Base-by-base conservation (phyloP, 2,888 invertebrate genomes). In the Drosophila buzzatii region DNA sequence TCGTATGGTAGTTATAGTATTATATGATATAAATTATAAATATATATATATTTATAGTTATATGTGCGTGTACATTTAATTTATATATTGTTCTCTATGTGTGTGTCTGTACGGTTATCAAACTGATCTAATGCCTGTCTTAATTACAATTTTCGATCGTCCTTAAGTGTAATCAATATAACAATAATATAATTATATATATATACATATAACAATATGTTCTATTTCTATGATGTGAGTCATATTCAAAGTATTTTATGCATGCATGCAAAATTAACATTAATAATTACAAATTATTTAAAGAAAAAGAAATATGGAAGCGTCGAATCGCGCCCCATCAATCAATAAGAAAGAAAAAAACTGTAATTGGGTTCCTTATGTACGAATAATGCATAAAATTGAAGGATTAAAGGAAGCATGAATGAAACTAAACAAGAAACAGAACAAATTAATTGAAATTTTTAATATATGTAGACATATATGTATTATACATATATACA, bases 301-400 rank as follows among this genome's bases (percentile, higher is more conserved):
- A 67, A 67, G 69, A 74, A 53, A 20, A 47, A 20, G 49, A 76
- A 57, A 51, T 35, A 52, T 49, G 53, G 68, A 74, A 57, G 69
- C 62, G 55, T 47, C 59, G 27, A 53, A 65, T n/a, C 49, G 20
- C 52, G 39, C 33, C 51, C 53, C 47, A 45, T 42, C 20, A 64
- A 65, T 58, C 47, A 49, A 49, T 49, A 12, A 49, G 45, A 49
- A 49, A 68, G 55, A 58, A 16, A 68, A 73, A 65, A 20, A 74
- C 55, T 73, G 73, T 81, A 83, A 90, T 89, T 89, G 79, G 90
- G 86, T 86, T 86, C 86, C 86, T 89, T 90, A 86, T 76, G 68
- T 72, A 88, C 70, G 66, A 73, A 59, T 70, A 85, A 79, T 69
- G 61, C 62, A 82, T 76, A 58, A 58, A 51, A 71, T 64, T 62